A percentile compares a stretch with the other conserved stretches of the same genome.
These are phyloP conservation scores for Triplophysa yarkandensis DNA, from an alignment of 2,797 vertebrate genomes.

Conservation along the genomic window DNA sequence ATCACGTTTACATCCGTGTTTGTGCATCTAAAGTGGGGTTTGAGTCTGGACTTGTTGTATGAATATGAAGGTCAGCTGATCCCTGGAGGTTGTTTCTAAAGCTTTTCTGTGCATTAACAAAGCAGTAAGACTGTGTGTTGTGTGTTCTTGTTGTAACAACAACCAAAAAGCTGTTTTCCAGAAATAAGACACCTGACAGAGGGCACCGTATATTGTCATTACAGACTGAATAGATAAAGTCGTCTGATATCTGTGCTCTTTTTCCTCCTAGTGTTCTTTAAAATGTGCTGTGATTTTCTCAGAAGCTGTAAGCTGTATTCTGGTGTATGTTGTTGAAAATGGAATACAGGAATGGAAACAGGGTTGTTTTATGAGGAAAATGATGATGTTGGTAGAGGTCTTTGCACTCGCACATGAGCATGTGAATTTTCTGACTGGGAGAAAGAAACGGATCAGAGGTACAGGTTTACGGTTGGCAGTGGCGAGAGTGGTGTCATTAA, in stretches of 20 bases:
- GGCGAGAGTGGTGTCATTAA: conserved; percentile 51
- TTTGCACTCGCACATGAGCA: conserved; percentile 2
- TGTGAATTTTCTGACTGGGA: conserved; percentile 34
- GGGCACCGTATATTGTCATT: conserved; percentile 10
- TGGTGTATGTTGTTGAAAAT: neutral
- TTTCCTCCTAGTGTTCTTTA: conserved; percentile 3
- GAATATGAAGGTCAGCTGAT: conserved; percentile 47
- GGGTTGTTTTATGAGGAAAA: conserved; percentile 31
- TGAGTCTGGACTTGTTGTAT: conserved; percentile 21
- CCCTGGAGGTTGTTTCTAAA: conserved; percentile 22
- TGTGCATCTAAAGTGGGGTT: neutral
- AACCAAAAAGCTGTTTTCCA: conserved; percentile 4
- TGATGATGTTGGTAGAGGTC: conserved; percentile 42
- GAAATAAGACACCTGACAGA: neutral
- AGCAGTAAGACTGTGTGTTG: neutral
- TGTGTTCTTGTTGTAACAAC: conserved; percentile 22
- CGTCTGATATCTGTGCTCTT: conserved; percentile 20
- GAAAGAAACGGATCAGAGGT: conserved; percentile 45
- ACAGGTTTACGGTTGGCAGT: conserved; percentile 47
- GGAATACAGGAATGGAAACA: conserved; percentile 9
- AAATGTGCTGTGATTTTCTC: conserved; percentile 16
- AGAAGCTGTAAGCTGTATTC: conserved; percentile 10
- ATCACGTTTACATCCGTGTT: conserved; percentile 7
- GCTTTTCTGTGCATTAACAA: conserved; percentile 26
- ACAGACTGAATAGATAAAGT: conserved; percentile 9